A percentile compares a stretch with the other conserved stretches of the same genome.
phyloP scores from a whole-genome alignment of 2,113 vertebrate genomes.

The Passer domesticus region DNA sequence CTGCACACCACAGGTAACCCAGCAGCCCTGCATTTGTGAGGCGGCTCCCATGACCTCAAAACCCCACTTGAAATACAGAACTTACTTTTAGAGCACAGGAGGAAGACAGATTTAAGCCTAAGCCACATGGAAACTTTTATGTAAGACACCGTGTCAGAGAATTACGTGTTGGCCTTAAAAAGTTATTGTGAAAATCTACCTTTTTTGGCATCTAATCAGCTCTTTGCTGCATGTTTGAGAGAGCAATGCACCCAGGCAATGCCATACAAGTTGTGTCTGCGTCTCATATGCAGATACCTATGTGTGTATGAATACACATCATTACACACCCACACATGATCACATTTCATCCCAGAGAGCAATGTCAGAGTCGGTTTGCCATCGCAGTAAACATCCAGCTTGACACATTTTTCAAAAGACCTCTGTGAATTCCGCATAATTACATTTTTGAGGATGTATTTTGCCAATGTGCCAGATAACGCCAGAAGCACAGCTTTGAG shows the following conservation, averaged over 20 bases:
- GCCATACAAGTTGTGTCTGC: neutral
- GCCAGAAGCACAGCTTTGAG: slow-evolving; percentile 30
- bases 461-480: slow-evolving; percentile 16
- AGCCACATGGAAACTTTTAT: neutral
- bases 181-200: neutral
- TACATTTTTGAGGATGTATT: neutral
- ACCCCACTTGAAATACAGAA: neutral
- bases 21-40: neutral
- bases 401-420: slow-evolving; percentile 19
- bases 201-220: neutral
- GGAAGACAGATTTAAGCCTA: neutral
- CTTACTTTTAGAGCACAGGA: neutral
- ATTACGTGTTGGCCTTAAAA: neutral
- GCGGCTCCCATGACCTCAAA: neutral
- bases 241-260: neutral
- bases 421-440: slow-evolving; percentile 39
- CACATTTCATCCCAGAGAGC: neutral
- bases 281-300: neutral
- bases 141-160: neutral
- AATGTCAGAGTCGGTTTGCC: neutral
- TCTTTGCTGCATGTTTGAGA: neutral
- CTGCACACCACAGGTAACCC: neutral
- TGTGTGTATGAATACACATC: neutral
- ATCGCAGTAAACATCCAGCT: neutral
- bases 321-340: neutral